Percentiles rank a stretch among this genome's conserved stretches.
Evolutionary conservation across 1,140 invertebrate genomes (phyloP).

Genomic region (Drosophila subobscura): DNA sequence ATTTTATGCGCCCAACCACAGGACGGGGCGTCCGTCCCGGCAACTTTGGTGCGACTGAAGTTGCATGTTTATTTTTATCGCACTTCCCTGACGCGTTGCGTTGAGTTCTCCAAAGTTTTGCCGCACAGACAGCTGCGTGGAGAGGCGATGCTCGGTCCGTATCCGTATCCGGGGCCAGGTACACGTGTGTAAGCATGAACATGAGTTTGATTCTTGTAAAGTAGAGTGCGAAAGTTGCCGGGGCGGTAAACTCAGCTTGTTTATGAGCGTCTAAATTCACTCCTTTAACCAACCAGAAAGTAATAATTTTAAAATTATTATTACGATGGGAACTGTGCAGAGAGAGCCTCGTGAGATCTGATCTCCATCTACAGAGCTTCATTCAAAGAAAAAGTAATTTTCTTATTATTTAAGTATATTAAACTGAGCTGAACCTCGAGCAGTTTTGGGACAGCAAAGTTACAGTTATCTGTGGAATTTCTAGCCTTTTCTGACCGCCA

Average conservation of each 20-base stretch:
- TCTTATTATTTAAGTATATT: too few species aligned
- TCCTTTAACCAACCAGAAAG: too few species aligned
- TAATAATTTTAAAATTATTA: too few species aligned
- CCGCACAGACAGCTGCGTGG: slow-evolving; percentile 27
- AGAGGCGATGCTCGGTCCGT: not conserved
- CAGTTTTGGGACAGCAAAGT: too few species aligned
- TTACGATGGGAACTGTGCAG: too few species aligned
- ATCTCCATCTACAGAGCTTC: too few species aligned
- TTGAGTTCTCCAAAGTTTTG: slow-evolving; percentile 45
- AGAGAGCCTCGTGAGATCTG: too few species aligned
- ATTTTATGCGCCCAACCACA: not conserved
- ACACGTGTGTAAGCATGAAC: slow-evolving; percentile 38
- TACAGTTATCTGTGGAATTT: too few species aligned
- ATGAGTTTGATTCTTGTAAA: slow-evolving; percentile 53
- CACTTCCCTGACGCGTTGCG: slow-evolving; percentile 52
- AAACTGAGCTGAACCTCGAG: too few species aligned
- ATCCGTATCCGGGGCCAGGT: not conserved
- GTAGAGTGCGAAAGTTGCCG: slow-evolving; percentile 48
- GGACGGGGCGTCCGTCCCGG: not conserved
- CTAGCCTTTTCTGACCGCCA: too few species aligned
- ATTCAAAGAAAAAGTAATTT: too few species aligned
- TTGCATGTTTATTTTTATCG: slow-evolving; percentile 64
- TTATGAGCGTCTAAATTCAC: slow-evolving; percentile 41
- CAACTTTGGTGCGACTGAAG: slow-evolving; percentile 26
- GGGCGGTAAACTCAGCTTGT: slow-evolving; percentile 44